Conservation (phyloP, 2,113 vertebrate genomes). For the Diglossa brunneiventris region DNA sequence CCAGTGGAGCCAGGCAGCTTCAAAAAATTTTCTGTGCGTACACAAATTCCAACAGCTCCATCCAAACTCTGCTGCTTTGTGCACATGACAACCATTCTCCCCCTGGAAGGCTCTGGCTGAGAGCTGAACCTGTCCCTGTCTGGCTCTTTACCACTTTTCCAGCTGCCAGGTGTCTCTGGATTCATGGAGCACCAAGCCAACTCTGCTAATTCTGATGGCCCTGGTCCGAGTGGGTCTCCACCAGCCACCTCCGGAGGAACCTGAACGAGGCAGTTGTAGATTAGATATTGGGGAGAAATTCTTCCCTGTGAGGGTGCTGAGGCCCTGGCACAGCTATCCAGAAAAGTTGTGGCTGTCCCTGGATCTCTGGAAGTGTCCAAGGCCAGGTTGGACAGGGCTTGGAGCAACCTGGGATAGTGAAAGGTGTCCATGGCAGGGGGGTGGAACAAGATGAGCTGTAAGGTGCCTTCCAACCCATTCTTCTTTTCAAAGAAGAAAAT, state of each 20-base stretch:
- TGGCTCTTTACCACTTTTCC: background rate
- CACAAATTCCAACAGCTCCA: background rate
- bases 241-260: background rate
- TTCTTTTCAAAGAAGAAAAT: background rate
- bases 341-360: background rate
- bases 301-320: fast-evolving
- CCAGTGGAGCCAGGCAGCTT: background rate
- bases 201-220: background rate
- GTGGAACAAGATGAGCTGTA: fast-evolving
- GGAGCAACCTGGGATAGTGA: fast-evolving
- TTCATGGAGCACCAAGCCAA: background rate
- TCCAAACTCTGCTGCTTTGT: background rate
- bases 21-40: fast-evolving
- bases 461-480: background rate
- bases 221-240: background rate
- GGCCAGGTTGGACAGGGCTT: fast-evolving
- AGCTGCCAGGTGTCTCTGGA: background rate
- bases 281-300: fast-evolving
- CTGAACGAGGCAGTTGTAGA: background rate
- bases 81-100: fast-evolving
- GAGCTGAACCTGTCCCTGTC: background rate
- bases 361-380: background rate
- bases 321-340: background rate
- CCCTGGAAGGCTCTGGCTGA: background rate
- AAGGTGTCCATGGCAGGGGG: fast-evolving